phyloP scores from a whole-genome alignment of 2,888 invertebrate genomes.

The Clivina fossor region DNA sequence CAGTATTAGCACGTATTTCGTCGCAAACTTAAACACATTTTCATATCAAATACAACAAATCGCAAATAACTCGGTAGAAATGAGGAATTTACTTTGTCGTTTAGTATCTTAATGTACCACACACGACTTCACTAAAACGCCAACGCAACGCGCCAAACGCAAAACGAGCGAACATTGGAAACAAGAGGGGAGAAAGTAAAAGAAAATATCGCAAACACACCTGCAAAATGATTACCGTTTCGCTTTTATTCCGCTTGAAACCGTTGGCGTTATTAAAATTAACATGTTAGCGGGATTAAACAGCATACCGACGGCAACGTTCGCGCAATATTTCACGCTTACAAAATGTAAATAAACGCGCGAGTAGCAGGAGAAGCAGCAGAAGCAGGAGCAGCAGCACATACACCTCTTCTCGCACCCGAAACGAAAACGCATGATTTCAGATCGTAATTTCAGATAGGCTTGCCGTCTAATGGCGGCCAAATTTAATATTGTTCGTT shows the following conservation, averaged over 20 bases:
- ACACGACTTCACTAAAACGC: conserved; percentile 12
- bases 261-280: conserved; percentile 29
- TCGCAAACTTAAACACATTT: too few species aligned
- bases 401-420: too few species aligned
- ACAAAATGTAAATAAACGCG: conserved; percentile 32
- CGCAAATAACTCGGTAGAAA: too few species aligned
- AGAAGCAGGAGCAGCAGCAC: too few species aligned
- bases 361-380: conserved; percentile 1
- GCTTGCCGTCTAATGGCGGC: conserved; percentile 41
- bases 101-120: conserved; percentile 10
- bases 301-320: conserved; percentile 10
- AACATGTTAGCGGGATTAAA: conserved; percentile 32
- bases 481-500: conserved; percentile 43
- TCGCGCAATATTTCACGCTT: conserved; percentile 33
- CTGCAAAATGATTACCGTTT: conserved; percentile 18
- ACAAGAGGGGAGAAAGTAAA: conserved; percentile 4
- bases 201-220: conserved; percentile 16
- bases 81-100: too few species aligned
- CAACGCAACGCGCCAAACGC: neutral
- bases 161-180: too few species aligned
- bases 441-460: conserved; percentile 46
- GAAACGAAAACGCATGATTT: too few species aligned
- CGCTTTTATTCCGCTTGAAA: too few species aligned
- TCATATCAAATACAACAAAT: too few species aligned
- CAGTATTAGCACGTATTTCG: too few species aligned